Conservation (phyloP, 2,797 vertebrate species). For the Propithecus deckenii region DNA sequence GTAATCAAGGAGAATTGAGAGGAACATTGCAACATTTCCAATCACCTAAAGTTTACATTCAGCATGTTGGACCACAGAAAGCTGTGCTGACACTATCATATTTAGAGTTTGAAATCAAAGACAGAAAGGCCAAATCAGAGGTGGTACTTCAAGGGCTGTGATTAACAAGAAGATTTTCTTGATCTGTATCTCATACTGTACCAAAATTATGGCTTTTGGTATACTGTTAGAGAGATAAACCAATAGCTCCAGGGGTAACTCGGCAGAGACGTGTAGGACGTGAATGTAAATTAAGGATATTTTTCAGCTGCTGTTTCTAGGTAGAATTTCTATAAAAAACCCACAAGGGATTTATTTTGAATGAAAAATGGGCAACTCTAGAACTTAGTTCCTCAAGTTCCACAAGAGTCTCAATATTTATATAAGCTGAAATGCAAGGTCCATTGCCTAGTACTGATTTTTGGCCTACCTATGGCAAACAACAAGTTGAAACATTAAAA, state of each 20-base stretch:
- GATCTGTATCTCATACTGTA: background rate
- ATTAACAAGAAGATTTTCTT: constrained; percentile 52
- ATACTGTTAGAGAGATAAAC: constrained; percentile 1
- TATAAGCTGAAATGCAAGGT: background rate
- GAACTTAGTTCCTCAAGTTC: constrained; percentile 24
- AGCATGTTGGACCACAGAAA: background rate
- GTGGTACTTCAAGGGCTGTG: background rate
- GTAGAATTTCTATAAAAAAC: background rate
- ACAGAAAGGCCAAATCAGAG: constrained; percentile 9
- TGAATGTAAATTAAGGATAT: background rate
- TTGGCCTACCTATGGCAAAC: background rate
- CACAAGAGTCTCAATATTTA: constrained; percentile 24
- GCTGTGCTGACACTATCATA: background rate
- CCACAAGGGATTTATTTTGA: constrained; percentile 14
- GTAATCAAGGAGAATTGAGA: background rate
- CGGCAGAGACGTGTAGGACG: background rate
- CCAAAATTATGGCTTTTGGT: background rate
- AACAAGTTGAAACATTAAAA: background rate
- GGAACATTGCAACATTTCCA: background rate
- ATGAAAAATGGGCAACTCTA: constrained; percentile 48
- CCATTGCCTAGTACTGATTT: background rate
- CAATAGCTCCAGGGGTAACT: background rate
- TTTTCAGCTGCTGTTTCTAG: constrained; percentile 40
- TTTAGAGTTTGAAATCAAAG: background rate
- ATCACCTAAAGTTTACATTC: background rate